phyloP scores from a whole-genome alignment of 2,113 vertebrate genomes.

The Polypterus bichir region DNA sequence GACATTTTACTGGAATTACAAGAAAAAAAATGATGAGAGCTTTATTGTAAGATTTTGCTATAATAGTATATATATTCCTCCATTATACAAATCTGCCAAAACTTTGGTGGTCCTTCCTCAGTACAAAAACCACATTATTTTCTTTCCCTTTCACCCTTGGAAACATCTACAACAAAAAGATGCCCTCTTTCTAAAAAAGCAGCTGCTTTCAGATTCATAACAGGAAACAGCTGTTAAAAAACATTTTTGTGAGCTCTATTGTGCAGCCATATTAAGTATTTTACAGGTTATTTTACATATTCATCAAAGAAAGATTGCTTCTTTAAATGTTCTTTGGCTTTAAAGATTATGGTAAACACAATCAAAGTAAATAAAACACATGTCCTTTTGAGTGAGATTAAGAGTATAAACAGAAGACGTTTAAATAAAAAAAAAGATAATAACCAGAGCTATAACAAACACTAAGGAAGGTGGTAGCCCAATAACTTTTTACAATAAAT shows the following conservation, averaged over 20 bases:
- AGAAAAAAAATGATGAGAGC: not conserved
- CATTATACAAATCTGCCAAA: constrained; percentile 15
- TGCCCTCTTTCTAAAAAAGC: constrained; percentile 52
- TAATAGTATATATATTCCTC: not conserved
- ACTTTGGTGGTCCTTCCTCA: constrained; percentile 55
- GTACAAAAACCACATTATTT: constrained; percentile 63
- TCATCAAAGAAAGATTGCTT: too few species aligned
- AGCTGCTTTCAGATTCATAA: constrained; percentile 60
- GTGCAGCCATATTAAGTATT: constrained; percentile 27
- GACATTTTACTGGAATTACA: not conserved
- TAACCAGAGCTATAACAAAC: too few species aligned
- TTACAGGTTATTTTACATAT: constrained; percentile 33
- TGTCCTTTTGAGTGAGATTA: too few species aligned
- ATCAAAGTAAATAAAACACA: too few species aligned
- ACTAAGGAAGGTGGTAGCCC: too few species aligned
- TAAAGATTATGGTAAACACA: too few species aligned
- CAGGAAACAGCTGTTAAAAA: constrained; percentile 63
- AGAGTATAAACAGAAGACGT: too few species aligned
- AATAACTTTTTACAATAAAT: too few species aligned
- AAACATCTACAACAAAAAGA: constrained; percentile 47
- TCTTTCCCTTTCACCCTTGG: constrained; percentile 55
- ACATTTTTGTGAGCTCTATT: constrained; percentile 34
- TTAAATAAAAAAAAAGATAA: too few species aligned
- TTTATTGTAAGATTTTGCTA: not conserved
- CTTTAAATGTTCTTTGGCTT: too few species aligned